Conservation (phyloP, 92 coral and sea anemone genomes). For the Epizoanthus rinbou region DNA sequence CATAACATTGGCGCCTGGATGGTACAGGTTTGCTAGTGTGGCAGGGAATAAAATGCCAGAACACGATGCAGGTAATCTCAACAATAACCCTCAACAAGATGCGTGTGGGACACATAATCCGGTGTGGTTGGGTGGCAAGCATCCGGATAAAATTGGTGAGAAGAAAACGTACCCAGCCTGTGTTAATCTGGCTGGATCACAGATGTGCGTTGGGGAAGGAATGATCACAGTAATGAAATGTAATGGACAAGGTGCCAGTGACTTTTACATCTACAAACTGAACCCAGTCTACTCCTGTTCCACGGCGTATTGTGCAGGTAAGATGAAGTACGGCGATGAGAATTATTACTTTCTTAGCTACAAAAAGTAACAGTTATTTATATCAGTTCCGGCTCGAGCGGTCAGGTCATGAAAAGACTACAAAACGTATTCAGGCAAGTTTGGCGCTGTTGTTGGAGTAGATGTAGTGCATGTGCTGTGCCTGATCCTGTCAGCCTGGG, state of each 20-base stretch:
- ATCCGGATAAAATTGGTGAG: background rate
- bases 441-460: no score
- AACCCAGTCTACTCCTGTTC: background rate
- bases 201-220: background rate
- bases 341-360: no score
- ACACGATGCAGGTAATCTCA: background rate
- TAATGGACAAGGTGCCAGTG: background rate
- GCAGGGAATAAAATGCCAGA: slow-evolving; percentile 7
- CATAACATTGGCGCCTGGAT: background rate
- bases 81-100: slow-evolving; percentile 5
- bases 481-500: no score
- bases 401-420: no score
- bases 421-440: no score
- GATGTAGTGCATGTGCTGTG: no score
- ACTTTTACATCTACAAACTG: slow-evolving; percentile 7
- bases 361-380: no score
- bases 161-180: background rate
- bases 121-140: slow-evolving; percentile 21
- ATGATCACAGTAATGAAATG: slow-evolving; percentile 16
- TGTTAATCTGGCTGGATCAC: background rate
- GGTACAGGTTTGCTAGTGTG: background rate
- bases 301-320: slow-evolving; percentile 24
- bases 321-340: background rate
- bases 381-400: no score
- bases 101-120: slow-evolving; percentile 1